These are phyloP conservation scores for Conus betulinus DNA, from an alignment of 1,140 invertebrate genomes.

Conservation along the genomic window DNA sequence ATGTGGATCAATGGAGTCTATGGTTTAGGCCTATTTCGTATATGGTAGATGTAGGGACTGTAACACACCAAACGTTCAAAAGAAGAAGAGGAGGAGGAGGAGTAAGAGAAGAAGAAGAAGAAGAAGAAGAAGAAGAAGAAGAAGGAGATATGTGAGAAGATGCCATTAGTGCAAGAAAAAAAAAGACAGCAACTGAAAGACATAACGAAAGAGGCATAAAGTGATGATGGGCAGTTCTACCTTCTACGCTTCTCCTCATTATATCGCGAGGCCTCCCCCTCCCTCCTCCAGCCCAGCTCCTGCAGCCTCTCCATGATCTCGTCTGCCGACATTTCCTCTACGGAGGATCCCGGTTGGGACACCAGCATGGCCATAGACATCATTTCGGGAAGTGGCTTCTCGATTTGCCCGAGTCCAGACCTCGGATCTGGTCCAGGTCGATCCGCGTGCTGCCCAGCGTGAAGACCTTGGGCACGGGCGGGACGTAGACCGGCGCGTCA, in stretches of 20 bases:
- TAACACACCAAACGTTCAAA: background rate
- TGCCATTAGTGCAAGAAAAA: background rate
- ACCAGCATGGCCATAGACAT: constrained; percentile 8
- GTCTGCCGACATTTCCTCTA: constrained; percentile 18
- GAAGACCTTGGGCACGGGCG: background rate
- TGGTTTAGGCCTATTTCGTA: too few relatives aligned
- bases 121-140: background rate
- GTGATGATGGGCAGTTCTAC: constrained; percentile 9
- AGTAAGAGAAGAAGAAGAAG: background rate
- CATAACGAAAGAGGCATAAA: constrained; percentile 12
- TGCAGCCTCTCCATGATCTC: constrained; percentile 26
- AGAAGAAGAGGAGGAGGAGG: background rate
- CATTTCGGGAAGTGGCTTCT: constrained; percentile 18
- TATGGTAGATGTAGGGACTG: too few relatives aligned
- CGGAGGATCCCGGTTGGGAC: background rate
- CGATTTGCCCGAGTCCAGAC: background rate
- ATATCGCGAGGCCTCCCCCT: constrained; percentile 6
- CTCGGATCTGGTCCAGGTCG: background rate
- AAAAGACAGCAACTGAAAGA: constrained; percentile 13
- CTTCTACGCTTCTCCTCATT: constrained; percentile 16
- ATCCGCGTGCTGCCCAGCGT: too few relatives aligned
- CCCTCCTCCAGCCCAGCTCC: constrained; percentile 30
- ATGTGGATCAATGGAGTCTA: too few relatives aligned
- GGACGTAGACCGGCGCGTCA: background rate
- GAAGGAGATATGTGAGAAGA: background rate